phyloP scores from a whole-genome alignment of 2,113 vertebrate species.

The Clarias magur region DNA sequence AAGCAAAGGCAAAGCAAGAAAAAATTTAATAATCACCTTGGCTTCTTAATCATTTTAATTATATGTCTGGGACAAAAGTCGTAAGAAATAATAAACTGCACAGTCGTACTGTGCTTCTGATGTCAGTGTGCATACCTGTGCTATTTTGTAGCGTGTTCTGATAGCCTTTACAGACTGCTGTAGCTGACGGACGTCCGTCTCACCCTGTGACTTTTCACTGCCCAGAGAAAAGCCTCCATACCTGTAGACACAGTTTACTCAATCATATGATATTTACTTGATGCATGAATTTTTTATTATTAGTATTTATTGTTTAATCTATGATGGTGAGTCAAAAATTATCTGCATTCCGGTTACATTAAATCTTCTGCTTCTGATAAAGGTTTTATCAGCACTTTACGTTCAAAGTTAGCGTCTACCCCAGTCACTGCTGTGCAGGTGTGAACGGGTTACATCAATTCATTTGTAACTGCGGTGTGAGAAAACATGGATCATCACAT shows the following conservation, averaged over 20 bases:
- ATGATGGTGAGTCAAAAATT: too few species aligned
- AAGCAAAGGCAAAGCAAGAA: neutral
- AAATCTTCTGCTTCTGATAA: too few species aligned
- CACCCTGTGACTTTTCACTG: slow-evolving; percentile 57
- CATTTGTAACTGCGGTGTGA: too few species aligned
- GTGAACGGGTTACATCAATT: too few species aligned
- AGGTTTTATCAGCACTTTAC: too few species aligned
- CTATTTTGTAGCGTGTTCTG: slow-evolving; percentile 63
- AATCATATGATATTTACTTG: neutral
- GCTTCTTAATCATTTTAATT: neutral
- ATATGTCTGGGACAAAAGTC: neutral
- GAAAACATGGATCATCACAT: too few species aligned
- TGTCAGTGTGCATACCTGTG: slow-evolving; percentile 61
- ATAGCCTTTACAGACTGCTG: slow-evolving; percentile 65
- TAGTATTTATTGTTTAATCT: slow-evolving; percentile 20
- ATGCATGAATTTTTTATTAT: neutral
- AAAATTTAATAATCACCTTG: neutral
- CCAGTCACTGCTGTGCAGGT: too few species aligned
- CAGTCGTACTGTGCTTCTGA: neutral
- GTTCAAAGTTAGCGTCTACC: too few species aligned
- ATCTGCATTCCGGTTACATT: too few species aligned
- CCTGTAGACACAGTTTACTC: slow-evolving; percentile 59
- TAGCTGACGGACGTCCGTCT: slow-evolving; percentile 59
- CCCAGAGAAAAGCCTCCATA: slow-evolving; percentile 90
- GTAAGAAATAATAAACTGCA: neutral